Conservation (phyloP, 2,113 vertebrate species). For the Sphyrna mokarran region DNA sequence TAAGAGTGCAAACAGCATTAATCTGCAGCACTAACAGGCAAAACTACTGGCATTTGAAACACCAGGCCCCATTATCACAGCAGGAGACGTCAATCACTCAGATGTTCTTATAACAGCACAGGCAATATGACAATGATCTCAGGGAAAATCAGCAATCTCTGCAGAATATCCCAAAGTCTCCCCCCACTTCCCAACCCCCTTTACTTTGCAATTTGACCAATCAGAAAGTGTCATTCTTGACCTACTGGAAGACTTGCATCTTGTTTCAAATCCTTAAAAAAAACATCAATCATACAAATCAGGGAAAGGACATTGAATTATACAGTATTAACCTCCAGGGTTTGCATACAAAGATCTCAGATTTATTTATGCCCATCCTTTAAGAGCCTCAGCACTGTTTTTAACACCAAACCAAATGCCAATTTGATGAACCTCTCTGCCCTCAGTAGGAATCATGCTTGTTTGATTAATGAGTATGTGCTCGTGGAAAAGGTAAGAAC, state of each 20-base stretch:
- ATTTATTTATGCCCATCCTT: conserved; percentile 82
- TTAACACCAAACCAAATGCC: conserved; percentile 78
- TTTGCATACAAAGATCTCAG: conserved; percentile 84
- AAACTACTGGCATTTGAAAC: conserved; percentile 60
- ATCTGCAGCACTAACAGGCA: conserved; percentile 61
- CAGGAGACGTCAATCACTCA: conserved; percentile 61
- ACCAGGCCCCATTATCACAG: conserved; percentile 69
- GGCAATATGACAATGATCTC: conserved; percentile 65
- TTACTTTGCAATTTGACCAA: conserved; percentile 61
- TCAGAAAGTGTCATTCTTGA: conserved; percentile 68
- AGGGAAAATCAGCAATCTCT: conserved; percentile 56
- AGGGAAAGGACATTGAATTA: conserved; percentile 86
- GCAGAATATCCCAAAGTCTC: conserved; percentile 60
- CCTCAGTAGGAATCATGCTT: conserved; percentile 74
- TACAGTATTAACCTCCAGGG: conserved; percentile 94
- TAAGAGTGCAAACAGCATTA: conserved; percentile 65
- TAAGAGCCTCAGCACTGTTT: conserved; percentile 71
- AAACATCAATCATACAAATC: conserved; percentile 87
- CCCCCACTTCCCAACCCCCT: conserved; percentile 49
- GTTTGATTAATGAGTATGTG: conserved; percentile 84
- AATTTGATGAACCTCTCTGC: conserved; percentile 85
- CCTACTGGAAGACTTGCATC: conserved; percentile 68
- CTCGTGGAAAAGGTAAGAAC: conserved; percentile 60
- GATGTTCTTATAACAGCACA: conserved; percentile 59
- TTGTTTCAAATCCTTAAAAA: conserved; percentile 70